Conservation (phyloP, 2,797 vertebrate genomes). For the Acanthurus lineatus region DNA sequence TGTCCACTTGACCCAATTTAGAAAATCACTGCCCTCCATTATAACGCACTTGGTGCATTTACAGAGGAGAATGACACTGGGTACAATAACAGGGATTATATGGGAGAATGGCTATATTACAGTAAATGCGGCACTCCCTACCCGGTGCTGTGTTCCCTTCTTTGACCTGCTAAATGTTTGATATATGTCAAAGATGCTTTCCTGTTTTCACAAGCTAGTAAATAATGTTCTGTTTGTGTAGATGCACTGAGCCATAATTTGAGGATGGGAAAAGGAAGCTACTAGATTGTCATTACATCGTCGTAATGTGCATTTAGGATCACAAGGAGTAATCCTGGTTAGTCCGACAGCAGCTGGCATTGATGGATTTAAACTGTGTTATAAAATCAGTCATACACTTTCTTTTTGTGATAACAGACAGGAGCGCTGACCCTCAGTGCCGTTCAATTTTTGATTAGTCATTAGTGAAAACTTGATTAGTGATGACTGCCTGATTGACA, state of each 20-base stretch:
- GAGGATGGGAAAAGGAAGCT: conserved; percentile 17
- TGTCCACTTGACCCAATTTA: background rate
- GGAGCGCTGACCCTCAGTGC: background rate
- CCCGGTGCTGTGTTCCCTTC: background rate
- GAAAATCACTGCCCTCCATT: conserved; percentile 14
- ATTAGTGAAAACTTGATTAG: conserved; percentile 12
- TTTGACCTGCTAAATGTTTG: conserved; percentile 8
- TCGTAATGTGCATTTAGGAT: conserved; percentile 16
- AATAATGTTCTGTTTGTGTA: conserved; percentile 25
- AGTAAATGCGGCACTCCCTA: conserved; percentile 1
- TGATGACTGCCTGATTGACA: conserved; percentile 1
- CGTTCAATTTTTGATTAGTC: conserved; percentile 13
- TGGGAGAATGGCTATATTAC: background rate
- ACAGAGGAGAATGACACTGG: background rate
- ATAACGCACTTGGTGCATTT: conserved; percentile 18
- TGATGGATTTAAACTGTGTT: conserved; percentile 18
- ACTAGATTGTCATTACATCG: conserved; percentile 12
- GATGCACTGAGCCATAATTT: conserved; percentile 13
- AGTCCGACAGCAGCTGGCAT: conserved; percentile 23
- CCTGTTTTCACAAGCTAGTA: conserved; percentile 15
- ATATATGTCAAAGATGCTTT: background rate
- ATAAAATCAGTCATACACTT: conserved; percentile 34
- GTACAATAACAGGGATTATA: background rate
- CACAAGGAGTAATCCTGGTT: conserved; percentile 8
- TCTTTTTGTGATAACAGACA: conserved; percentile 33